Base-by-base conservation (phyloP, 2,797 vertebrate species). In the Heterohyrax brucei region DNA sequence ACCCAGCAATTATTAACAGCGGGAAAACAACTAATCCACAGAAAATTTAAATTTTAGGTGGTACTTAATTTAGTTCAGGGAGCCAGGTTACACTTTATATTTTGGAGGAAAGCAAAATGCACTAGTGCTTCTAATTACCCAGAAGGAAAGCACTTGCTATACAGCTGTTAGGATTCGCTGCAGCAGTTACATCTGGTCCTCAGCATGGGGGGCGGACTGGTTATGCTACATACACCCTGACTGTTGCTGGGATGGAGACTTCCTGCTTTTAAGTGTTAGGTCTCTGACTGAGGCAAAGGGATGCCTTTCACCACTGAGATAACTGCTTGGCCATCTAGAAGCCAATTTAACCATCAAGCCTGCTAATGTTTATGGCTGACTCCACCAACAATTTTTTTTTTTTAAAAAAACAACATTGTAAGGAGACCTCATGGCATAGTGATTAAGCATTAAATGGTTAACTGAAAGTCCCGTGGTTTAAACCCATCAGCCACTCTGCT, bases 1-100 rank as follows among this genome's bases (percentile, higher is more conserved):
- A 56, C 56, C 50, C 26, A 79, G 83, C 76, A 94, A 81, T 92
- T 93, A 95, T 79, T 72, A 84, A 68, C 50, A 89, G 68, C 48
- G 62, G 87, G 86, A 94, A 89, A 79, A 78, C 30, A 73, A 82
- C 46, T 89, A 77, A 95, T 66, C 14, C 22, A 86, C 39, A 88
- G 48, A 75, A 89, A 87, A 56, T 80, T 72, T n/a, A 83, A 64
- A 87, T 88, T 91, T 92, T 88, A 92, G 81, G 88, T 77, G 83
- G 26, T 56, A 68, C 90, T 89, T 87, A 66, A 86, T 66, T 93
- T 93, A 70, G 73, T 66, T 24, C 48, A 83, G 48, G n/a, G 21
- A 18, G 93, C 56, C 24, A 95, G 89, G 64, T 59, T 66, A 18
- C 44, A 59, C 33, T 73, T 79, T 81, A 89, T 64, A 86, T 87